Evolutionary conservation across 2,888 invertebrate genomes (phyloP), one percentile per base, ranked within the genome.

Genomic region (Argyra leucocephala): DNA sequence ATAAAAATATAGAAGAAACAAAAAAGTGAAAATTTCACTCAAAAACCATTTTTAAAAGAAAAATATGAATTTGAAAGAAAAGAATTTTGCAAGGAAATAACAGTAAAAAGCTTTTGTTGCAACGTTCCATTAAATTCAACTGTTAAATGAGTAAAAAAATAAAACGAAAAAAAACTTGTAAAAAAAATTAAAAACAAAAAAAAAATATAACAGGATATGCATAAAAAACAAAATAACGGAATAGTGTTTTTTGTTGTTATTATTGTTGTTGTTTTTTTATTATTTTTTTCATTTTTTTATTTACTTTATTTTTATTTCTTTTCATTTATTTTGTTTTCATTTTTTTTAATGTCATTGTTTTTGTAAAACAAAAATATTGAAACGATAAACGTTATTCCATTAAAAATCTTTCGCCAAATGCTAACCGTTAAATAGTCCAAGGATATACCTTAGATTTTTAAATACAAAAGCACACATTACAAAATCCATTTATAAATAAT

Each of bases 21-120:
- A 48, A 48, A 48, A 15, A 18, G n/a, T 18, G 18, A 48, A 48
- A n/a, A n/a, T n/a, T n/a, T n/a, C 18, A 48, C 2, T 18, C n/a
- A 48, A 1, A 15, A 48, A 48, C 15, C 18, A 12, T n/a, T n/a
- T n/a, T 6, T 26, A 26, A 26, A 26, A 26, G 9, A 31, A 31
- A 31, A 31, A 31, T 10, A n/a, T n/a, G n/a, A n/a, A n/a, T n/a
- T n/a, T n/a, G 3, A 31, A 31, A 31, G 10, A 48, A 15, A 48
- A 48, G 15, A 18, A 48, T 5, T 48, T 48, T 48, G 1, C 5
- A 48, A 48, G 48, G 48, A 48, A 48, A 48, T 48, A 48, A 48
- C n/a, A 48, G 48, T 48, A 48, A 48, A 48, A 48, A 48, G 48
- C 48, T 48, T 48, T 48, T 48, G 48, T 48, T 48, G n/a, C 48